Evolutionary conservation across 1,140 invertebrate genomes (phyloP), one percentile per base, ranked within the genome.

Genomic region (Trichoplusia ni): DNA sequence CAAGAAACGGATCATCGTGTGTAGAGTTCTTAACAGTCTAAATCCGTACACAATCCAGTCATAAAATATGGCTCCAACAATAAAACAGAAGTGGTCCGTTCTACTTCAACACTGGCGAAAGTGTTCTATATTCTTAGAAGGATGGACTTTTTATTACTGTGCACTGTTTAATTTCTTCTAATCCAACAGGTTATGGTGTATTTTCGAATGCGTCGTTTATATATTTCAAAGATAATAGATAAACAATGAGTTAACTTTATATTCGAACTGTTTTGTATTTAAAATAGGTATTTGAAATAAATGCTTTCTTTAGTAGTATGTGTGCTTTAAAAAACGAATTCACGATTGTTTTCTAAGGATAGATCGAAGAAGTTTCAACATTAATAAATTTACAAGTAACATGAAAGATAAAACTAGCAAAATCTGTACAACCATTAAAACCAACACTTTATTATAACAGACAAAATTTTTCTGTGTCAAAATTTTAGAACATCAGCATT

Each of bases 1-100:
- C 54, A 29, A 42, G 3, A 4, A 3, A 7, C 31, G 1, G 3
- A 4, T 1, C 1, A 5, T 8, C 56, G 72, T 85, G 77, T 69
- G 72, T 54, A 82, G 56, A 66, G 69, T 56, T 69, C 82, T 69
- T 79, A 77, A 84, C 60, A 73, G 75, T 87, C 87, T 90, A 90
- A 83, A 85, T 85, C 75, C 70, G 85, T 81, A 90, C 79, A 90
- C 86, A 90, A 90, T 88, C 87, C 87, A 86, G 78, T 77, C 85
- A 82, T 90, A 90, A 90, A 90, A 86, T 86, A 87, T 87, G 70
- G 81, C 84, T 76, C 75, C 78, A 83, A 90, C 85, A 88, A 88
- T 90, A 90, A 90, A 88, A 88, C 84, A 84, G 80, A 81, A 87
- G 84, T 87, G 87, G 73, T 80, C 77, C 74, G 73, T 73, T 76